Conservation (phyloP, 1,140 invertebrate species). For the Microplitis mediator region DNA sequence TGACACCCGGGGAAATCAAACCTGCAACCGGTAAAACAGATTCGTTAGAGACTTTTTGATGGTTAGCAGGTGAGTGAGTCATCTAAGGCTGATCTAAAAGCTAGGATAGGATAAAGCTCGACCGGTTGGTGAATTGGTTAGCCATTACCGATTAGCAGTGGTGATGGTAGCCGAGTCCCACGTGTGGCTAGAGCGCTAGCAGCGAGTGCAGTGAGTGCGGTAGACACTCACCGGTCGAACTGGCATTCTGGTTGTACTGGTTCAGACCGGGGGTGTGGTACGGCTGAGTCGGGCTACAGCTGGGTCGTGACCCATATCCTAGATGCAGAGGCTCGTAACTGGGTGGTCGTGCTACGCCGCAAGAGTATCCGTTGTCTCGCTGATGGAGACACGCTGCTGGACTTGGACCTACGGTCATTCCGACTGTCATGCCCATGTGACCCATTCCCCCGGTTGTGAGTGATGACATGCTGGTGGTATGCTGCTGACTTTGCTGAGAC, state of each 20-base stretch:
- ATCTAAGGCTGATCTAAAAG: background rate
- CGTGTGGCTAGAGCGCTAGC: slow-evolving; percentile 62
- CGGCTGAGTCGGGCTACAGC: slow-evolving; percentile 71
- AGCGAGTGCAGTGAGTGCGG: slow-evolving; percentile 64
- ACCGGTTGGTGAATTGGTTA: slow-evolving; percentile 3
- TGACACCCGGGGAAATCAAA: slow-evolving; percentile 74
- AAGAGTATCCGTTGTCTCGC: slow-evolving; percentile 69
- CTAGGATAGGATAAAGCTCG: background rate
- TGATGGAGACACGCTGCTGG: slow-evolving; percentile 72
- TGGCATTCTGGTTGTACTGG: slow-evolving; percentile 68
- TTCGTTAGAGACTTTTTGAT: background rate
- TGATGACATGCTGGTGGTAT: slow-evolving; percentile 55
- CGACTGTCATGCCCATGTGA: slow-evolving; percentile 60
- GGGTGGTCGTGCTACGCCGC: slow-evolving; percentile 67
- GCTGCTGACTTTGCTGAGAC: slow-evolving; percentile 53
- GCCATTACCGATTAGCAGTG: slow-evolving; percentile 33
- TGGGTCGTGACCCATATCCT: slow-evolving; percentile 68
- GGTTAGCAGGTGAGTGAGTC: background rate
- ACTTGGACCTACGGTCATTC: slow-evolving; percentile 62
- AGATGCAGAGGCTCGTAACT: slow-evolving; percentile 73
- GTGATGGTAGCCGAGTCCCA: slow-evolving; percentile 51
- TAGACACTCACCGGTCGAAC: slow-evolving; percentile 67
- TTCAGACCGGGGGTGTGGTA: slow-evolving; percentile 68
- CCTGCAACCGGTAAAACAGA: slow-evolving; percentile 53
- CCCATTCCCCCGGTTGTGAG: slow-evolving; percentile 61